phyloP scores from a whole-genome alignment of 2,888 invertebrate genomes.

The Metopia argyrocephala region DNA sequence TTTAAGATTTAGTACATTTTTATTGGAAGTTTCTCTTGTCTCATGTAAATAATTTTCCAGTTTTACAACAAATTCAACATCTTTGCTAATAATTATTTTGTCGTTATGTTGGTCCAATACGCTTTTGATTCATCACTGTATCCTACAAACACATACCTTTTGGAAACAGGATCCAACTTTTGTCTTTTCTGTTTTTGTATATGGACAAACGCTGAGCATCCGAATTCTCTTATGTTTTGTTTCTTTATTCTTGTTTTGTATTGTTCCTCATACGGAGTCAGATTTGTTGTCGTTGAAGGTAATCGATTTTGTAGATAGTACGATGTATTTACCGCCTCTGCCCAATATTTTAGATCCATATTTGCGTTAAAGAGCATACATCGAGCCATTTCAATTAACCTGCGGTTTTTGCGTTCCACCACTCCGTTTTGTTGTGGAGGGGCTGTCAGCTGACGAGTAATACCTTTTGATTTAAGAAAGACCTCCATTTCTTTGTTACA shows the following conservation, averaged over 20 bases:
- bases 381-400: background rate
- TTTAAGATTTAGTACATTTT: background rate
- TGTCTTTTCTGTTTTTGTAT: conserved; percentile 14
- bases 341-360: too few relatives aligned
- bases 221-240: background rate
- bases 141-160: background rate
- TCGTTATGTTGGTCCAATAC: background rate
- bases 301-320: too few relatives aligned
- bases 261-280: background rate
- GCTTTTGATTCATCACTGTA: too few relatives aligned
- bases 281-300: too few relatives aligned
- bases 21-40: background rate
- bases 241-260: background rate
- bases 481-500: background rate
- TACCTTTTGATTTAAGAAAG: conserved; percentile 7
- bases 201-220: background rate
- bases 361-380: background rate
- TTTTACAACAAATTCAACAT: background rate
- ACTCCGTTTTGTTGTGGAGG: background rate
- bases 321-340: too few relatives aligned
- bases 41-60: background rate
- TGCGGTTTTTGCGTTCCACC: background rate
- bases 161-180: background rate
- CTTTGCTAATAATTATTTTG: background rate
- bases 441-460: conserved; percentile 3